Evolutionary conservation across 2,113 vertebrate genomes (phyloP).

Genomic region (Trematomus loennbergii): DNA sequence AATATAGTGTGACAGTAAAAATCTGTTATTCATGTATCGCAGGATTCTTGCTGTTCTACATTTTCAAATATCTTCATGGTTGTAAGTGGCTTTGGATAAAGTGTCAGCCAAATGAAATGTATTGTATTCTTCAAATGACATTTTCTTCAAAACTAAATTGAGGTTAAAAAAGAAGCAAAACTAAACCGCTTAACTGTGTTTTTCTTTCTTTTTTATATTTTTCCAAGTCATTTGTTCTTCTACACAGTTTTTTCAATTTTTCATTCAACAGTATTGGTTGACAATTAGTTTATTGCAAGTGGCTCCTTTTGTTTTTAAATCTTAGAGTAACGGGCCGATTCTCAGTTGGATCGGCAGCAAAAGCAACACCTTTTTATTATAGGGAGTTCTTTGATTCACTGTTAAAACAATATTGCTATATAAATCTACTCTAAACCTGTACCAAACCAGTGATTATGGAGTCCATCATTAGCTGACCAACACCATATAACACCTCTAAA

Average conservation of each 20-base stretch:
- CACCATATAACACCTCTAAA: neutral
- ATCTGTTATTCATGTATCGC: too few species aligned
- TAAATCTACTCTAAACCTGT: neutral
- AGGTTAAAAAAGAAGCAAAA: neutral
- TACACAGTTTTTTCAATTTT: neutral
- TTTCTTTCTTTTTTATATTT: too few species aligned
- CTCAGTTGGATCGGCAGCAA: neutral
- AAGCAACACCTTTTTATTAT: neutral
- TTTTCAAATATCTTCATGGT: too few species aligned
- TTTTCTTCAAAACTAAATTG: neutral
- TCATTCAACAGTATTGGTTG: neutral
- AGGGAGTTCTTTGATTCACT: neutral
- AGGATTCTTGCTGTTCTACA: too few species aligned
- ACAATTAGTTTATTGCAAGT: neutral
- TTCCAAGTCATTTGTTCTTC: neutral
- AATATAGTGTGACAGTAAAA: neutral
- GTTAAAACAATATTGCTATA: neutral
- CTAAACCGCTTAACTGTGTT: too few species aligned
- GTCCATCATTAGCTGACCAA: neutral
- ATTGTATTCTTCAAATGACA: too few species aligned
- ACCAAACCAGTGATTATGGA: neutral
- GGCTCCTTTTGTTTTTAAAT: neutral
- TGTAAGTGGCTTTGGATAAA: too few species aligned
- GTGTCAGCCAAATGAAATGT: too few species aligned
- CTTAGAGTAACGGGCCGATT: neutral